phyloP scores from a whole-genome alignment of 2,113 vertebrate species.

The Physeter macrocephalus region DNA sequence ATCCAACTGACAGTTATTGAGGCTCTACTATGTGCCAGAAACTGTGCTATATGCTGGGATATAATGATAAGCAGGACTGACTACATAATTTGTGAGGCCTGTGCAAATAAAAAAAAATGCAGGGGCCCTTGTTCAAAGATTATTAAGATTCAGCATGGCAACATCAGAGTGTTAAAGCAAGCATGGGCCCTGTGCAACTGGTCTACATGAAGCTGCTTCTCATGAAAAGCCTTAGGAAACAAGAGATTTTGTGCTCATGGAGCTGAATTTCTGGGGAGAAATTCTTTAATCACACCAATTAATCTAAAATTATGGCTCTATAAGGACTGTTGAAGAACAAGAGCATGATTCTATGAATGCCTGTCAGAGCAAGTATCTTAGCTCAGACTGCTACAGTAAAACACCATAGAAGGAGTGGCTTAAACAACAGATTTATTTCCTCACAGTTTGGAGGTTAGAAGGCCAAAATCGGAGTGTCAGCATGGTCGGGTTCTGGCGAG shows the following conservation, averaged over 20 bases:
- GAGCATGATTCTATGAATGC: not conserved
- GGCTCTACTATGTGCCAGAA: not conserved
- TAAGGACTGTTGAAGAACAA: not conserved
- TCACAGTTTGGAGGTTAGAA: not conserved
- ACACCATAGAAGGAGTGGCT: not conserved
- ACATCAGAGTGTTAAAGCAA: not conserved
- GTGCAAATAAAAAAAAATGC: not conserved
- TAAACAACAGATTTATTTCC: not conserved
- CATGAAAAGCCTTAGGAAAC: not conserved
- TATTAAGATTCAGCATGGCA: not conserved
- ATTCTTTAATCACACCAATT: not conserved
- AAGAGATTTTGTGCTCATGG: not conserved
- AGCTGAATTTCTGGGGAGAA: not conserved
- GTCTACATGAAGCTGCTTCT: not conserved
- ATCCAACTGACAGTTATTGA: not conserved
- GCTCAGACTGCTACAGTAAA: not conserved
- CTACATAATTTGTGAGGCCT: not conserved
- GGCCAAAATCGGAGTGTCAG: not conserved
- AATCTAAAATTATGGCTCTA: not conserved
- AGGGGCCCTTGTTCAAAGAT: not conserved
- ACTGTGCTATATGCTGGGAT: not conserved
- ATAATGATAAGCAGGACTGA: not conserved
- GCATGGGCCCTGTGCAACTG: fast-evolving
- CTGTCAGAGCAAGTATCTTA: not conserved
- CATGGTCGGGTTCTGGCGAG: not conserved